Conservation (phyloP, 2,797 vertebrate genomes). For the Enteromius trimaculatus region DNA sequence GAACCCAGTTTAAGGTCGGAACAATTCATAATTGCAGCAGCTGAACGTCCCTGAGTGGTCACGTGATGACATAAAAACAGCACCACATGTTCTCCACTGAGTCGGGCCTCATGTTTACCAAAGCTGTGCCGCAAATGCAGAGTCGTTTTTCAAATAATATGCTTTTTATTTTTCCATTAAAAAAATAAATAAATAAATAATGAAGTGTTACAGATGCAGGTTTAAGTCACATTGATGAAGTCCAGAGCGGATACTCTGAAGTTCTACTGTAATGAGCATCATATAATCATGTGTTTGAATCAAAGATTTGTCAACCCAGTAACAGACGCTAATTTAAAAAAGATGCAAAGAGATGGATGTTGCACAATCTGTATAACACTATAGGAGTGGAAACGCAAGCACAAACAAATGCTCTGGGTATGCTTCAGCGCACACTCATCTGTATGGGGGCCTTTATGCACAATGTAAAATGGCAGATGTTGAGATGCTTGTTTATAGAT, state of each 20-base stretch:
- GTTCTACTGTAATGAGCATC: background rate
- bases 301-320: background rate
- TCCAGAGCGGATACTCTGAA: background rate
- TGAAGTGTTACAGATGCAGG: background rate
- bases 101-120: background rate
- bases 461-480: slow-evolving; percentile 9
- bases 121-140: slow-evolving; percentile 9
- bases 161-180: too few species aligned
- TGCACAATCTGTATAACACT: background rate
- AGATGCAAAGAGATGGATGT: slow-evolving; percentile 16
- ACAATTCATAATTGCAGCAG: slow-evolving; percentile 36
- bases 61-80: background rate
- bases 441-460: background rate
- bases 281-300: slow-evolving; percentile 4
- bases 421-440: background rate
- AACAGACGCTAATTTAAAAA: background rate
- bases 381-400: background rate
- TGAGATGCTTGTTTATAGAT: slow-evolving; percentile 16
- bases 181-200: background rate
- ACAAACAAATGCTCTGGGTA: background rate
- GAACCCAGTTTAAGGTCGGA: slow-evolving; percentile 6
- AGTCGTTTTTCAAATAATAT: background rate
- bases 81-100: background rate
- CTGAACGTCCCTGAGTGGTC: slow-evolving; percentile 17
- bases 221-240: background rate